Evolutionary conservation across 1,140 invertebrate species (phyloP).

Genomic region (Bemisia tabaci): DNA sequence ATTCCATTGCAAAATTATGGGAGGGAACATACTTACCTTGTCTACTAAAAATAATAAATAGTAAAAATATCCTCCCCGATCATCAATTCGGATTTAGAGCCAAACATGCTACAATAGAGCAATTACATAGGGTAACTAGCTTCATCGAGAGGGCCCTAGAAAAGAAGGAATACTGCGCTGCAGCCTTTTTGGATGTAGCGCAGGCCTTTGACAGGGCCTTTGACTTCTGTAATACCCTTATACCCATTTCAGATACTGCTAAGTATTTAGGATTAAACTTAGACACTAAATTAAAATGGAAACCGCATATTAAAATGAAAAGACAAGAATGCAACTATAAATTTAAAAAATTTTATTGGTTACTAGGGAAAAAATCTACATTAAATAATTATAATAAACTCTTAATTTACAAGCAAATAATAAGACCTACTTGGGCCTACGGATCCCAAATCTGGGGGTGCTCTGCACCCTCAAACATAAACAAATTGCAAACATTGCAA

Average conservation of each 20-base stretch:
- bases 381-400: background rate
- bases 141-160: slow-evolving; percentile 4
- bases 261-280: background rate
- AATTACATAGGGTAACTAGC: slow-evolving; percentile 10
- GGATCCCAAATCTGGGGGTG: background rate
- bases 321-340: background rate
- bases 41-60: slow-evolving; percentile 7
- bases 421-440: background rate
- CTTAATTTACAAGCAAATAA: background rate
- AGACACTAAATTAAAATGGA: background rate
- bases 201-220: slow-evolving; percentile 28
- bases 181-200: slow-evolving; percentile 25
- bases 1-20: slow-evolving; percentile 19
- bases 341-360: background rate
- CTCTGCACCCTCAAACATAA: background rate
- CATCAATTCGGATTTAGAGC: slow-evolving; percentile 9
- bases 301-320: background rate
- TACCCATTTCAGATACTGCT: background rate
- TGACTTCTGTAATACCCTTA: background rate
- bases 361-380: background rate
- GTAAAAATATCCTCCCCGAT: slow-evolving; percentile 11
- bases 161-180: slow-evolving; percentile 19
- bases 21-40: slow-evolving; percentile 18
- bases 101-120: slow-evolving; percentile 5
- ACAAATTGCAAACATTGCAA: background rate